Evolutionary conservation across 2,113 vertebrate genomes (phyloP), one percentile per base, ranked within the genome.

Genomic region (Corythornis cristatus): DNA sequence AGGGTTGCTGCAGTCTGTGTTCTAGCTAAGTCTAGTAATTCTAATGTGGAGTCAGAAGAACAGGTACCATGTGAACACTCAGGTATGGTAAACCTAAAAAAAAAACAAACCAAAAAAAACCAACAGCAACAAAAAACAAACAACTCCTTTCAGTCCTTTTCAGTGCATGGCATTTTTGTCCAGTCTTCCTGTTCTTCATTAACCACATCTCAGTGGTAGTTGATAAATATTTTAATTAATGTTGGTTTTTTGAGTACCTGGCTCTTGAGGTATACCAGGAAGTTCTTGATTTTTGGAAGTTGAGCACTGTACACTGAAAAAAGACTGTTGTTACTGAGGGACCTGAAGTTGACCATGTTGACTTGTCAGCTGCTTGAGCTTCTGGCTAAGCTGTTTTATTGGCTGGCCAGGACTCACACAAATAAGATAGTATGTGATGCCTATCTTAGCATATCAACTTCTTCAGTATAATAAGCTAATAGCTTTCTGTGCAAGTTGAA

Each of bases 241-340:
- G 85, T 67, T 8, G 37, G 23, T 73, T 92, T 95, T 95, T 93
- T 87, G 37, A 93, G 77, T 56, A 88, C 57, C 42, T 78, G 66
- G 22, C 48, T 91, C 61, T 64, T 86, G 68, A 86, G 62, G 71
- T 90, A 68, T 50, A 45, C 86, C 70, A 84, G 53, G 71, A 71
- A 83, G 67, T 67, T 68, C 5, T 29, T 33, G 33, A 9, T 13
- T 60, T 61, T 82, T 29, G 15, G 45, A 83, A 81, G 21, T 15
- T 48, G 18, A 86, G 35, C 50, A 45, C 35, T 75, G 40, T 88
- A 60, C 18, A 18, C 19, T 72, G 76, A 86, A 88, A 89, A 70
- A 9, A 37, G 37, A 58, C 56, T 58, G 28, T 60, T 54, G 16
- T 62, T 80, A 40, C 26, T 16, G 46, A 82, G 35, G 29, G 19